Base-by-base conservation (phyloP, 2,797 vertebrate genomes). In the Acanthornis magna region DNA sequence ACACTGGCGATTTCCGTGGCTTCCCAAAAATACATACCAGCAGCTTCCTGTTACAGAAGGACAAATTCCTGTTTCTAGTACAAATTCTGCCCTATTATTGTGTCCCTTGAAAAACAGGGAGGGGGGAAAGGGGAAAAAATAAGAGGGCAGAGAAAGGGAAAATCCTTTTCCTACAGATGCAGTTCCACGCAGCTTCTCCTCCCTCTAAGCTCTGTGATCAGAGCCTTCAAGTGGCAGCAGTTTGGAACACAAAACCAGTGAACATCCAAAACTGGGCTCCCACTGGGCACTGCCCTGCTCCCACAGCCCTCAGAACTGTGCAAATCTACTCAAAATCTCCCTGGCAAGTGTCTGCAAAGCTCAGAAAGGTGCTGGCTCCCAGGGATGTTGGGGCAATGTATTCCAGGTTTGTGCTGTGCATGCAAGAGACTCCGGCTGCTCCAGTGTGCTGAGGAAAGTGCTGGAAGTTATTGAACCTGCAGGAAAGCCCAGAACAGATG, bases 1-100 rank as follows among this genome's bases (percentile, higher is more conserved):
- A 88, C 66, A 47, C 43, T 1, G 19, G 18, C 0, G 1, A 84
- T 85, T 94, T 96, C 91, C 63, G 51, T 50, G 83, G 92, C 85
- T 94, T 95, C 94, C 94, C 92, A 91, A 95, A 93, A 96, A 95
- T 88, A 94, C 85, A 76, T 61, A 91, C 70, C 70, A 93, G 91
- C 73, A 85, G 85, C 88, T 94, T 96, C 95, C 95, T 92, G 88
- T 81, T 90, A 75, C 60, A 92, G 62, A 78, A 85, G 62, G 76
- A 88, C 91, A 88, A 81, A 94, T 91, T 94, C 87, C 95, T 92
- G 95, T 88, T 93, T 93, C 94, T 79, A 81, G 76, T 38, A 86
- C 79, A 94, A 86, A 66, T 81, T 91, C 71, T 94, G 70, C 21
- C 62, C 38, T 95, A 89, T 95, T 84, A 81, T 90, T 55, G 86